phyloP scores from a whole-genome alignment of 2,888 invertebrate genomes.

The Nomada fabriciana region DNA sequence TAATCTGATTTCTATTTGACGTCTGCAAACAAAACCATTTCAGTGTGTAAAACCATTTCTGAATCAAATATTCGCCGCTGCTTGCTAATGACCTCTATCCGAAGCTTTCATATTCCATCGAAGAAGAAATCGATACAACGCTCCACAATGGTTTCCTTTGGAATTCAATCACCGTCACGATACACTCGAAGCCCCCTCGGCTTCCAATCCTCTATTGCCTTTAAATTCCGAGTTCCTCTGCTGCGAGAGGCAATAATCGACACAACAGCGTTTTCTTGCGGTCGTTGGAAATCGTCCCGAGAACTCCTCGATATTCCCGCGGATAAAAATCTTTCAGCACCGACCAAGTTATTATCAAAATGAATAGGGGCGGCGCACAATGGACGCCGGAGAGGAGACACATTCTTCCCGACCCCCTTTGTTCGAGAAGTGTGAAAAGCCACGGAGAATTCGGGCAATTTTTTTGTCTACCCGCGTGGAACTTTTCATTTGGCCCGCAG shows the following conservation, averaged over 20 bases:
- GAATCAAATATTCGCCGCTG: too few relatives aligned
- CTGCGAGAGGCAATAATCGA: conserved; percentile 23
- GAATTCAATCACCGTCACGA: conserved; percentile 11
- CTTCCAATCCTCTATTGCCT: background rate
- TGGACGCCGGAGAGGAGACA: conserved; percentile 29
- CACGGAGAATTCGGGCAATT: conserved; percentile 43
- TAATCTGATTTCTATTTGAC: too few relatives aligned
- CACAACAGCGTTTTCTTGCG: background rate
- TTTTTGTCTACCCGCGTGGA: conserved; percentile 49
- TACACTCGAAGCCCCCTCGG: background rate
- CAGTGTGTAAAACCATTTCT: too few relatives aligned
- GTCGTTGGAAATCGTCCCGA: background rate
- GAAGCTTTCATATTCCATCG: too few relatives aligned
- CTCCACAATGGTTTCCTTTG: background rate
- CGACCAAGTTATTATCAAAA: conserved; percentile 39
- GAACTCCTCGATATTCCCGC: conserved; percentile 30
- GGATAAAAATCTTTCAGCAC: background rate
- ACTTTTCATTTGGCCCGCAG: conserved; percentile 29
- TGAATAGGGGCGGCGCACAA: conserved; percentile 40
- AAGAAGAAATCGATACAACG: background rate
- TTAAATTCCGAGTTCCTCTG: conserved; percentile 3
- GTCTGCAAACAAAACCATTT: too few relatives aligned
- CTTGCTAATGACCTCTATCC: too few relatives aligned
- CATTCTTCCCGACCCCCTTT: conserved; percentile 39
- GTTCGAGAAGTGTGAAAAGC: conserved; percentile 51